phyloP scores from a whole-genome alignment of 1,140 invertebrate species.

The Anthonomus grandis region DNA sequence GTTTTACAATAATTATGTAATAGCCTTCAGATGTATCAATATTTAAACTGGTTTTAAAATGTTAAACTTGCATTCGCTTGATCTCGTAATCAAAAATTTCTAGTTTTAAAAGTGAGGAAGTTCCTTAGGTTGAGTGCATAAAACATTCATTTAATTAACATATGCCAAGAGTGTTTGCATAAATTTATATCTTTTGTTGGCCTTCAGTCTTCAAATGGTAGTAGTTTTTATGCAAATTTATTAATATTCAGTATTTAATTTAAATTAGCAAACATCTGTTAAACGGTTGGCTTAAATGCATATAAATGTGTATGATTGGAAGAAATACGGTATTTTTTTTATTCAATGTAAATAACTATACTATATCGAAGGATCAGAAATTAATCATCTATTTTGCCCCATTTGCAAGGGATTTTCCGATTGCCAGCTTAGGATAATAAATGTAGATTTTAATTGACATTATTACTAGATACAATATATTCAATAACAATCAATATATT shows the following conservation, averaged over 20 bases:
- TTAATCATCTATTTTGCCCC: constrained; percentile 1
- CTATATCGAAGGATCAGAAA: background rate
- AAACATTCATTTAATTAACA: no score
- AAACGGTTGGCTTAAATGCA: background rate
- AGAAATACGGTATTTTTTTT: background rate
- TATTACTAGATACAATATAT: no score
- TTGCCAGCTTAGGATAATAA: no score
- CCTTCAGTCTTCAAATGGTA: background rate
- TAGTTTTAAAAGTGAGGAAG: background rate
- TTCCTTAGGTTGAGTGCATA: no score
- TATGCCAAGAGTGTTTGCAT: no score
- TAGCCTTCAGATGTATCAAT: background rate
- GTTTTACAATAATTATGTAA: no score
- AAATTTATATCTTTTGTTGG: no score
- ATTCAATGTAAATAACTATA: background rate
- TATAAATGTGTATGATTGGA: background rate
- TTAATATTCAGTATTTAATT: background rate
- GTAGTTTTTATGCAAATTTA: background rate
- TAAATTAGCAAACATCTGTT: background rate
- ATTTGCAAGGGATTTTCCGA: constrained; percentile 8
- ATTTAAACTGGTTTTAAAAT: background rate
- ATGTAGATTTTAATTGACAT: no score
- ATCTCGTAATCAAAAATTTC: background rate
- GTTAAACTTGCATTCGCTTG: background rate
- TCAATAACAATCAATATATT: no score